These are phyloP conservation scores for Macropus fuliginosus DNA, from an alignment of 2,797 vertebrate genomes.

Conservation along the genomic window DNA sequence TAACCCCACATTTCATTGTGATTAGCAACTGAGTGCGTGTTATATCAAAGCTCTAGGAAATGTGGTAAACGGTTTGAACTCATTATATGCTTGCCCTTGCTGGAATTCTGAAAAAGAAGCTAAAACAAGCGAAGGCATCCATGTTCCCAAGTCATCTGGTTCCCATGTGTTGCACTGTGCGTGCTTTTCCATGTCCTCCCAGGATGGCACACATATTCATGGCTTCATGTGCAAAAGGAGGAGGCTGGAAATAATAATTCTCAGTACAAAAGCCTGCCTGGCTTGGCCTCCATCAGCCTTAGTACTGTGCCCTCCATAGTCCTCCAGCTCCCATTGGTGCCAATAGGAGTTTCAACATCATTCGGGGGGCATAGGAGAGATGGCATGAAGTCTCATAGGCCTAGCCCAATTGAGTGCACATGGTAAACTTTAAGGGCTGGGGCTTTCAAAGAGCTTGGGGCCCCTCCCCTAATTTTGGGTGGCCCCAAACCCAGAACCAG, in stretches of 20 bases:
- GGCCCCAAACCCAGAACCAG: conserved; percentile 57
- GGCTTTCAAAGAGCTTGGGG: conserved; percentile 63
- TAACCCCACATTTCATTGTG: background rate
- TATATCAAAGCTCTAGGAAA: conserved; percentile 41
- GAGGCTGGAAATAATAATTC: conserved; percentile 73
- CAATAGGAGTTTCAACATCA: conserved; percentile 16
- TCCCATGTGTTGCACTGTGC: conserved; percentile 74
- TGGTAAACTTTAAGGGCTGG: conserved; percentile 65
- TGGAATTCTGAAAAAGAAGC: conserved; percentile 62
- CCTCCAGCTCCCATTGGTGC: conserved; percentile 64
- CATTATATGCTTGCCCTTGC: conserved; percentile 65
- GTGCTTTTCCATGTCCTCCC: conserved; percentile 68
- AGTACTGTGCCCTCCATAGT: conserved; percentile 48
- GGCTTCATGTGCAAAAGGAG: conserved; percentile 72
- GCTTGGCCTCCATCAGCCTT: conserved; percentile 66
- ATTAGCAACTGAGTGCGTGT: conserved; percentile 22
- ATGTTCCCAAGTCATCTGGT: conserved; percentile 75
- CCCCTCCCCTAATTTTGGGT: conserved; percentile 67
- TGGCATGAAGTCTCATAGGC: conserved; percentile 21
- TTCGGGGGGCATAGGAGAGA: conserved; percentile 12
- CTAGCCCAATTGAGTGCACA: conserved; percentile 56
- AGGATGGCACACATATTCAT: conserved; percentile 77
- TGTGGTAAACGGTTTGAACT: conserved; percentile 41
- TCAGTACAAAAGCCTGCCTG: conserved; percentile 64
- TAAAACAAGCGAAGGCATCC: conserved; percentile 62